Evolutionary conservation across 2,113 vertebrate genomes (phyloP).

Genomic region (Montifringilla adamsi): DNA sequence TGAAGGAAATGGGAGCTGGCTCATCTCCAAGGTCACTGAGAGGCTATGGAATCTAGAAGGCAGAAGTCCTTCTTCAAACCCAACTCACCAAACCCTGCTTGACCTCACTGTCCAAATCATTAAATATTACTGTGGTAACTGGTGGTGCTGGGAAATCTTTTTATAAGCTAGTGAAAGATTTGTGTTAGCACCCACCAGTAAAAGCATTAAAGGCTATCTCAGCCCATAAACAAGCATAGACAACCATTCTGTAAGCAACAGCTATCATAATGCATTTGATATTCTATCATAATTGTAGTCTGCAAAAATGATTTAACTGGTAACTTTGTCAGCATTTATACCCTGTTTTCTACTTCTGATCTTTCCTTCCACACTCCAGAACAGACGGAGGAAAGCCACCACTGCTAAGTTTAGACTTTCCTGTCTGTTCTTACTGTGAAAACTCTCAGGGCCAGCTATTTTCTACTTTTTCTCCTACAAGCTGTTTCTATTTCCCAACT

Average conservation of each 20-base stretch:
- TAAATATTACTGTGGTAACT: not conserved
- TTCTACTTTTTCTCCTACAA: conserved; percentile 23
- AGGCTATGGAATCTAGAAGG: not conserved
- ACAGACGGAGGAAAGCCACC: not conserved
- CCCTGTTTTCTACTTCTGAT: not conserved
- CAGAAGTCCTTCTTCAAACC: not conserved
- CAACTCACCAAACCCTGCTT: not conserved
- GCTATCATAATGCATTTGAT: not conserved
- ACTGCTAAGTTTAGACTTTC: not conserved
- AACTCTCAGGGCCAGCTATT: conserved; percentile 4
- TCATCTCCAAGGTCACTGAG: not conserved
- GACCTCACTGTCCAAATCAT: not conserved
- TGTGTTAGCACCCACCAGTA: not conserved
- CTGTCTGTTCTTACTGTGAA: conserved; percentile 14
- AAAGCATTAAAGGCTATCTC: not conserved
- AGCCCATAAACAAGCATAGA: not conserved
- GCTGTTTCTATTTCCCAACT: conserved; percentile 11
- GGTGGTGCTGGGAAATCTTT: not conserved
- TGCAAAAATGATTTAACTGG: not conserved
- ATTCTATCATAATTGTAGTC: not conserved
- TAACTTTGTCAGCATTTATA: not conserved
- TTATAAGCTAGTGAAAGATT: not conserved
- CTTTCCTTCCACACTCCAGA: not conserved
- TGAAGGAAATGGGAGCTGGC: not conserved
- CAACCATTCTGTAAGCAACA: not conserved